phyloP scores from a whole-genome alignment of 2,113 vertebrate species.

The Drymodes brunneopygia region DNA sequence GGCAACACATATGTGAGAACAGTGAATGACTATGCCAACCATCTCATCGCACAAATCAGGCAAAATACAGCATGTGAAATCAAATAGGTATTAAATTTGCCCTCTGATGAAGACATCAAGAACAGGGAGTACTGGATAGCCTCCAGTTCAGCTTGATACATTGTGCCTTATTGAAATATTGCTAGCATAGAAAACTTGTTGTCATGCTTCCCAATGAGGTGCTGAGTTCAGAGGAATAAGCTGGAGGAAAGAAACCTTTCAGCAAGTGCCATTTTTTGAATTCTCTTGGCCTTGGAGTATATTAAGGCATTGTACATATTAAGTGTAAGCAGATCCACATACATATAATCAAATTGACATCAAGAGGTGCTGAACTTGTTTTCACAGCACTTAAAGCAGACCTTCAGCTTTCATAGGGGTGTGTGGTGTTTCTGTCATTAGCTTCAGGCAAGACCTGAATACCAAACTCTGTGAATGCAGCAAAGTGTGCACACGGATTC shows the following conservation, averaged over 20 bases:
- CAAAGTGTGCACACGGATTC: background rate
- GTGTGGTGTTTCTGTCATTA: slow-evolving; percentile 14
- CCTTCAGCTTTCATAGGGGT: background rate
- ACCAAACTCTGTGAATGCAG: background rate
- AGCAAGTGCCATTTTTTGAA: background rate
- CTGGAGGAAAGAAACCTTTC: slow-evolving; percentile 7
- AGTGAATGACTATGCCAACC: background rate
- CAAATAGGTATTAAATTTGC: background rate
- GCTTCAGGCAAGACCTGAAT: slow-evolving; percentile 7
- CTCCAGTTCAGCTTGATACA: background rate
- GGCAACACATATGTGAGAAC: background rate
- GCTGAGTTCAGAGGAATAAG: background rate
- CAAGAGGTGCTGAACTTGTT: background rate
- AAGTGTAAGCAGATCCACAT: background rate
- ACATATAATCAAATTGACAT: background rate
- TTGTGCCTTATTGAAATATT: background rate
- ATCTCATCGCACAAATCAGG: background rate
- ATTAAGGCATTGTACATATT: background rate
- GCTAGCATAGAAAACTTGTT: background rate
- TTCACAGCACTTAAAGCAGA: background rate
- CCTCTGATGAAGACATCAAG: background rate
- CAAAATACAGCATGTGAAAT: background rate
- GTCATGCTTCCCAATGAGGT: background rate
- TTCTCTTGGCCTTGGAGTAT: background rate
- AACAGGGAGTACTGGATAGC: background rate